Evolutionary conservation across 2,113 vertebrate species (phyloP).

Genomic region (Sphaerodactylus townsendi): DNA sequence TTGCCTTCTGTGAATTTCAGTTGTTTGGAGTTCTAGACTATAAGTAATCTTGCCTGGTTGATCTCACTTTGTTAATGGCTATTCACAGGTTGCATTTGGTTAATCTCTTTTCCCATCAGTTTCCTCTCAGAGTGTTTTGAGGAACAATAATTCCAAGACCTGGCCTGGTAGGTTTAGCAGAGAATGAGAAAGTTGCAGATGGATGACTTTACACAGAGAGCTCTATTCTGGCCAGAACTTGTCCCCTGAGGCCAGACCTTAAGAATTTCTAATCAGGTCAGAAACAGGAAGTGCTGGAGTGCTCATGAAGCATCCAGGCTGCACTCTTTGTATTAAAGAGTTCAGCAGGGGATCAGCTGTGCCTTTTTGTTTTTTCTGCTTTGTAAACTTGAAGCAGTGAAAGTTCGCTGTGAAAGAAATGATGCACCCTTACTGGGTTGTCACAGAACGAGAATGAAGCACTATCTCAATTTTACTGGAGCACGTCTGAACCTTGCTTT

Average conservation of each 20-base stretch:
- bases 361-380: not conserved
- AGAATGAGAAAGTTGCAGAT: slow-evolving; percentile 25
- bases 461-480: not conserved
- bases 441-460: not conserved
- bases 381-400: not conserved
- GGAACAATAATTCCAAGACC: slow-evolving; percentile 12
- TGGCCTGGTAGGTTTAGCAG: slow-evolving; percentile 16
- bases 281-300: slow-evolving; percentile 64
- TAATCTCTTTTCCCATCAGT: not conserved
- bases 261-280: slow-evolving; percentile 50
- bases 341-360: slow-evolving; percentile 18
- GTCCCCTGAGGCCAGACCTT: slow-evolving; percentile 38
- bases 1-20: not conserved
- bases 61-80: too few species aligned
- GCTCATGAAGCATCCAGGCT: slow-evolving; percentile 51
- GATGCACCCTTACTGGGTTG: not conserved
- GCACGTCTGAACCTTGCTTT: not conserved
- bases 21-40: not conserved
- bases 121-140: not conserved
- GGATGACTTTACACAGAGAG: slow-evolving; percentile 46
- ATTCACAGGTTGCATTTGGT: too few species aligned
- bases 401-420: not conserved
- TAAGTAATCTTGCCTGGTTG: too few species aligned
- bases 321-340: slow-evolving; percentile 47
- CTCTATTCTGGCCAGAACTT: slow-evolving; percentile 44